Percentiles rank a stretch among this genome's conserved stretches.
phyloP scores from a whole-genome alignment of 2,888 invertebrate genomes.

The Tenthredo distinguenda region DNA sequence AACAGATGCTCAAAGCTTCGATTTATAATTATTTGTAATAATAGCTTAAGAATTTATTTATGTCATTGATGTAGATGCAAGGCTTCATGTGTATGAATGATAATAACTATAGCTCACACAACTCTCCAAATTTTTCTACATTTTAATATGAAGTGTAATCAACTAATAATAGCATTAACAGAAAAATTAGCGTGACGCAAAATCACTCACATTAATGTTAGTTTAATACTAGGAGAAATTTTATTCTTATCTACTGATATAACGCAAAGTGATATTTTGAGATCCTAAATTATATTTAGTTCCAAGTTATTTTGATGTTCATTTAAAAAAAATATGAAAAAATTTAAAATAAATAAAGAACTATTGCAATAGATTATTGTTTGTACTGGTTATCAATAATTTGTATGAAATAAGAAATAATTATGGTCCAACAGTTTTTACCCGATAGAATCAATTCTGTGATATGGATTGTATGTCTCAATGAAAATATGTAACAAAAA shows the following conservation, averaged over 20 bases:
- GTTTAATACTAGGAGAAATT: constrained; percentile 1
- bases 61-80: not conserved
- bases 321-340: not conserved
- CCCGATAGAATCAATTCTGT: not conserved
- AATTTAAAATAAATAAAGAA: not conserved
- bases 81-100: not conserved
- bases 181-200: not conserved
- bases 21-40: not conserved
- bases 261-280: not conserved
- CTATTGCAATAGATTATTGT: too few species aligned
- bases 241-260: not conserved
- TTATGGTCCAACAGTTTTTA: not conserved
- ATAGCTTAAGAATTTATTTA: not conserved
- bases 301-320: not conserved
- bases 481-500: not conserved
- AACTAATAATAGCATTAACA: not conserved
- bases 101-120: not conserved
- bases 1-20: not conserved
- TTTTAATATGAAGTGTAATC: not conserved
- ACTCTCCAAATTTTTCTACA: not conserved
- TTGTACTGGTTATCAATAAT: too few species aligned
- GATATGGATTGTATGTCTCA: not conserved
- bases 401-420: not conserved
- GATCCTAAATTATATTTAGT: not conserved
- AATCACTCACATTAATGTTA: not conserved